These are phyloP conservation scores for Pterostichus madidus DNA, from an alignment of 2,888 invertebrate species.

Conservation along the genomic window DNA sequence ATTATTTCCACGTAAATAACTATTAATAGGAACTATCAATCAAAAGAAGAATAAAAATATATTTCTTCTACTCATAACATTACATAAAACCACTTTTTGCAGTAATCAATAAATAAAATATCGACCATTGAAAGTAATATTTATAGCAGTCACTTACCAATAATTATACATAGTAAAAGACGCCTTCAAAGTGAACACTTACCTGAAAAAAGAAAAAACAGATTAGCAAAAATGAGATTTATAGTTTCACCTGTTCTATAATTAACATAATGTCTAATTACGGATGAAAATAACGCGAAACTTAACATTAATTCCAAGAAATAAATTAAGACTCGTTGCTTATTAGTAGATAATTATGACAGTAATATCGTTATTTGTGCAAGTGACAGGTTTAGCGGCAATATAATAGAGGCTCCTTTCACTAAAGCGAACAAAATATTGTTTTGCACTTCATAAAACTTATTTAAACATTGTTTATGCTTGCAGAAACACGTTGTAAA, in stretches of 20 bases:
- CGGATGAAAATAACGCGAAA: constrained; percentile 14
- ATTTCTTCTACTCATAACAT: neutral
- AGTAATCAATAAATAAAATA: constrained; percentile 29
- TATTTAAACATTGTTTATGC: neutral
- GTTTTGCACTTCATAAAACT: neutral
- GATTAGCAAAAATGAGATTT: constrained; percentile 20
- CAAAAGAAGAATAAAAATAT: constrained; percentile 4
- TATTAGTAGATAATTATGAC: constrained; percentile 17
- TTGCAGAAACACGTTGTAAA: neutral
- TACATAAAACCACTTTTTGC: constrained; percentile 6
- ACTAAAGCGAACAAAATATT: constrained; percentile 2
- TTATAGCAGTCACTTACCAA: constrained; percentile 43
- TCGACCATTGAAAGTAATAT: constrained; percentile 17
- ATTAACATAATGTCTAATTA: constrained; percentile 39
- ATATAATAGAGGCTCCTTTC: neutral
- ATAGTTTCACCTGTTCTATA: constrained; percentile 2
- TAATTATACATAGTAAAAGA: neutral
- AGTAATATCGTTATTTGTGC: constrained; percentile 40
- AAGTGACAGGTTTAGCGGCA: constrained; percentile 16
- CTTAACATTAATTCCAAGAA: constrained; percentile 7
- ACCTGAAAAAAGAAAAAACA: constrained; percentile 15
- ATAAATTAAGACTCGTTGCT: neutral
- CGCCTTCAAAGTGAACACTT: constrained; percentile 11
- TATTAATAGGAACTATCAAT: constrained; percentile 34
- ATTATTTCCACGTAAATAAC: neutral